Conservation (phyloP, 2,888 invertebrate genomes). For the Microdon myrmicae region DNA sequence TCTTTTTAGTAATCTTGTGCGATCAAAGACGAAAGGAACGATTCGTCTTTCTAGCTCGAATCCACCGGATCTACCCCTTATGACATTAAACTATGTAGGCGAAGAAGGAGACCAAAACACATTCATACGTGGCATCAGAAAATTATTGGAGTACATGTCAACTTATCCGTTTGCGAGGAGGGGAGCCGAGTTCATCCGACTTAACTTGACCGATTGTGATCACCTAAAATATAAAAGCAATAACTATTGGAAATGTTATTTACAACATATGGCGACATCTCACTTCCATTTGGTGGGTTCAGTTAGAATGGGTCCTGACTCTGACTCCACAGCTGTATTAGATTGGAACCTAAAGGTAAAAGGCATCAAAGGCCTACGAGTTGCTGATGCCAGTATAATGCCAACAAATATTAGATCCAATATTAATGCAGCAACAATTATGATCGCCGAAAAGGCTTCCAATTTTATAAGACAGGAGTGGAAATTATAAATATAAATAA, state of each 20-base stretch:
- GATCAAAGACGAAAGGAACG: conserved; percentile 70
- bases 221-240: conserved; percentile 59
- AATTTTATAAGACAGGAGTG: conserved; percentile 66
- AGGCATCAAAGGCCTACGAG: conserved; percentile 72
- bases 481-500: no score
- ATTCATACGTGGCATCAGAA: conserved; percentile 65
- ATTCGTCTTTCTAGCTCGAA: conserved; percentile 70
- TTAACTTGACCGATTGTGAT: conserved; percentile 53
- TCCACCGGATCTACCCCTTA: conserved; percentile 71
- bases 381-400: no score
- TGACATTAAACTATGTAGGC: conserved; percentile 73
- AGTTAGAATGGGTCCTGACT: conserved; percentile 73
- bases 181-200: conserved; percentile 55
- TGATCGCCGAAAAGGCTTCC: conserved; percentile 86
- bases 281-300: conserved; percentile 78
- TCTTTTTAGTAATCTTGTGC: conserved; percentile 65
- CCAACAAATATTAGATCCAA: no score
- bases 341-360: conserved; percentile 68
- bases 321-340: conserved; percentile 69
- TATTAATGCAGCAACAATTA: conserved; percentile 84
- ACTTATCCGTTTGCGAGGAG: conserved; percentile 65
- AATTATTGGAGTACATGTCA: conserved; percentile 62
- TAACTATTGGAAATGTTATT: conserved; percentile 71
- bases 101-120: conserved; percentile 68
- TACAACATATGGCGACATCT: conserved; percentile 69